Conservation (phyloP, 2,797 vertebrate species). For the Microhierax caerulescens region DNA sequence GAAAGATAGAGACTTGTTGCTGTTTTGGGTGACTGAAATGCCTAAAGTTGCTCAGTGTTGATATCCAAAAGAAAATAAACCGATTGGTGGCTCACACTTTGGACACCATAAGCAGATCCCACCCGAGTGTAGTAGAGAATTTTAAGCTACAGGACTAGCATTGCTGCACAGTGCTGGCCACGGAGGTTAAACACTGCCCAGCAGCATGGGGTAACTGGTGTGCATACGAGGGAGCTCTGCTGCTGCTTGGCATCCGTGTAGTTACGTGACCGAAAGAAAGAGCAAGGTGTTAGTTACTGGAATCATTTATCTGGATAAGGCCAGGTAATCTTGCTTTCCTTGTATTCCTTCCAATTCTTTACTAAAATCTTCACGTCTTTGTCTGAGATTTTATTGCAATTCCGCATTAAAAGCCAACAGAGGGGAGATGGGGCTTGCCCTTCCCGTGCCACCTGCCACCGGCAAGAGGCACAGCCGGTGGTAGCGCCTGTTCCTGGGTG, state of each 20-base stretch:
- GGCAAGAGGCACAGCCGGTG: background rate
- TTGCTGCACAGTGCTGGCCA: background rate
- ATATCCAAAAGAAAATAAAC: background rate
- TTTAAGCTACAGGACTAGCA: background rate
- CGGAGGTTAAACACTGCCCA: background rate
- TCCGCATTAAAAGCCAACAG: background rate
- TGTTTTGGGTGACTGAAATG: background rate
- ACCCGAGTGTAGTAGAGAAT: background rate
- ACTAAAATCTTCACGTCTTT: background rate
- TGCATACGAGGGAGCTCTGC: background rate
- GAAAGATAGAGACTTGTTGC: background rate
- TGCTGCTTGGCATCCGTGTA: background rate
- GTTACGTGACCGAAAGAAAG: background rate
- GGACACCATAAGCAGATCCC: background rate
- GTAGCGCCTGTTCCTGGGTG: background rate
- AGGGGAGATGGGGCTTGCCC: background rate
- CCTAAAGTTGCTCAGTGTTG: background rate
- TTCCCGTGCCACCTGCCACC: background rate
- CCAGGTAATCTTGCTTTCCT: background rate
- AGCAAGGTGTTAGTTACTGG: background rate
- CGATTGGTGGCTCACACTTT: rapidly evolving
- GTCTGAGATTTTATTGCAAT: background rate
- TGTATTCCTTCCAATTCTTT: background rate
- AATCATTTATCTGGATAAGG: background rate
- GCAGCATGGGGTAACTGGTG: background rate